phyloP scores from a whole-genome alignment of 2,113 vertebrate species.

The Psephotus haematonotus region DNA sequence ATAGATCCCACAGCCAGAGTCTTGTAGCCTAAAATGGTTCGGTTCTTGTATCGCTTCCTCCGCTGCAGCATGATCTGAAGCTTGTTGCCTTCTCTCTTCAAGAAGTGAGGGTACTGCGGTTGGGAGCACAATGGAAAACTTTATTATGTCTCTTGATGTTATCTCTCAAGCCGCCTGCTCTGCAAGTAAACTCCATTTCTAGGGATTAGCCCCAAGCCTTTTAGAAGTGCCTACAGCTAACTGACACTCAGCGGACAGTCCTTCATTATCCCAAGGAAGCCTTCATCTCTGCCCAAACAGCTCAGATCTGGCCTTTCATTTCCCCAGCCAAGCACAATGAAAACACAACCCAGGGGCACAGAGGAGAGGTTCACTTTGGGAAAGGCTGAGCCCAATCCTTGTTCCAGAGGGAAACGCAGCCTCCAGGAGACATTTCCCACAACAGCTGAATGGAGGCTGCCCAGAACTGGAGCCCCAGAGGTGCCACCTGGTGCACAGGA shows the following conservation, averaged over 20 bases:
- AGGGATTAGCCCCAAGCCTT: background rate
- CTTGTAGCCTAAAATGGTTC: constrained; percentile 95
- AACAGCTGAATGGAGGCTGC: background rate
- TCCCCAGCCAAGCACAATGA: background rate
- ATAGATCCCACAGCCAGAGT: constrained; percentile 89
- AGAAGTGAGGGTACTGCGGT: constrained; percentile 91
- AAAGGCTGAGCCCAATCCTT: background rate
- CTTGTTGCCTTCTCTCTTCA: constrained; percentile 95
- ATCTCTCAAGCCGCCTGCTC: background rate
- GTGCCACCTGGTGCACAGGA: accelerated
- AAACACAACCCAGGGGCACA: background rate
- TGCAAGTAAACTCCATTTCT: background rate
- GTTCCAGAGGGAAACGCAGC: background rate
- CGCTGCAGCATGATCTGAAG: constrained; percentile 95
- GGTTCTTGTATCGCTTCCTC: constrained; percentile 92
- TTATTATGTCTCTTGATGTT: background rate
- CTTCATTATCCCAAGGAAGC: background rate
- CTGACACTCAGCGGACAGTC: background rate
- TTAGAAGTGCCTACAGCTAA: background rate
- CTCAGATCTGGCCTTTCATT: background rate
- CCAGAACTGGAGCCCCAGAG: background rate
- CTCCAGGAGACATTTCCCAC: background rate
- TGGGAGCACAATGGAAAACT: background rate
- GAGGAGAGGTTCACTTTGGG: background rate
- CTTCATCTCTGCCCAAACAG: background rate